Evolutionary conservation across 2,888 invertebrate species (phyloP), one percentile per base, ranked within the genome.

Genomic region (Melanotus villosus): DNA sequence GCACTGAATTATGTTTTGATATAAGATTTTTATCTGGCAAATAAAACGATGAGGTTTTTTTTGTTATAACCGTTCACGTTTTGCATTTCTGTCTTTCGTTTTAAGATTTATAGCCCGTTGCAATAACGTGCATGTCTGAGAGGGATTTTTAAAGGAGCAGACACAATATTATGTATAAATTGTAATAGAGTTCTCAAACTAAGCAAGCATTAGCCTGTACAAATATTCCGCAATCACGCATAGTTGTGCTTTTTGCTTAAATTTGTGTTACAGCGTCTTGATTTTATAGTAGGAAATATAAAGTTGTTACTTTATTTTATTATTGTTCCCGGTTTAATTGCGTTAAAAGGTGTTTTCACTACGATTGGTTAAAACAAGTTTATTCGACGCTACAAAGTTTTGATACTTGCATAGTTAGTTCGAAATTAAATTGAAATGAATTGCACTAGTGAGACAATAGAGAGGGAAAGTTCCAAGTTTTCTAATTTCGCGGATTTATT

Each of bases 21-120:
- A 63, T 70, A 63, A 76, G 75, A 77, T 76, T 74, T 75, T 75
- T 77, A 77, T 77, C 76, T 72, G 16, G 57, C 56, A 73, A 75
- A 41, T 41, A 41, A 41, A 41, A 41, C 18, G 41, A 71, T 65
- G 59, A 70, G 67, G n/a, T n/a, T n/a, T n/a, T 65, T 52, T 52
- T 14, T 32, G 52, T 30, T 52, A 5, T 9, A 32, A 18, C 47
- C 26, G 47, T 1, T 21, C 10, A n/a, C n/a, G 12, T 2, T 1
- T 21, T 47, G 47, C 47, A 43, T 63, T 63, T 54, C 54, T 5
- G 38, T 63, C 19, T 52, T 9, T 41, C 3, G 4, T 5, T 16
- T 23, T 12, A 32, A 26, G 26, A 54, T 32, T 34, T 56, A 12
- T 38, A 7, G 19, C 18, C 10, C 45, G 16, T 23, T 14, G 47